Conservation (phyloP, 2,888 invertebrate genomes). For the Thymelicus sylvestris region DNA sequence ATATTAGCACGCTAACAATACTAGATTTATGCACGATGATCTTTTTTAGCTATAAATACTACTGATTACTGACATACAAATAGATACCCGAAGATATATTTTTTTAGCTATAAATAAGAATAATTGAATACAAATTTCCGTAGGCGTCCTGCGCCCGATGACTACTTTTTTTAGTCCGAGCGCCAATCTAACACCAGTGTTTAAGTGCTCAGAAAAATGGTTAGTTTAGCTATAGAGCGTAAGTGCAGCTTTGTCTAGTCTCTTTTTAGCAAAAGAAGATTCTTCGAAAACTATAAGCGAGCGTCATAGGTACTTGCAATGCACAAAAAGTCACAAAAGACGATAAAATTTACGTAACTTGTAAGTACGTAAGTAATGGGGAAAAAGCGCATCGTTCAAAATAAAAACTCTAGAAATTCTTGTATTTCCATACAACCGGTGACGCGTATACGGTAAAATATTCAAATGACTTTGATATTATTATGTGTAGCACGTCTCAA, state of each 20-base stretch:
- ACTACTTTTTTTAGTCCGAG: no score
- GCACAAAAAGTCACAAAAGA: background rate
- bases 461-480: constrained; percentile 30
- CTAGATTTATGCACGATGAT: no score
- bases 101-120: no score
- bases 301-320: background rate
- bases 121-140: no score
- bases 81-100: no score
- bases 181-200: no score
- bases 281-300: background rate
- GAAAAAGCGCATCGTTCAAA: constrained; percentile 21
- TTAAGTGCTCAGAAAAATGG: no score
- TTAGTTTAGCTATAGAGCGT: no score
- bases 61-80: no score
- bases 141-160: no score
- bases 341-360: background rate
- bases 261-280: background rate
- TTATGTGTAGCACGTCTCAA: constrained; percentile 33
- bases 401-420: constrained; percentile 18
- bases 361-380: background rate
- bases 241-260: background rate
- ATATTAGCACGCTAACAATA: no score
- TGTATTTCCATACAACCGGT: constrained; percentile 18
- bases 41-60: no score
- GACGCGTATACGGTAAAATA: constrained; percentile 31